Conservation (phyloP, 1,140 invertebrate genomes). For the Doryteuthis pealeii region DNA sequence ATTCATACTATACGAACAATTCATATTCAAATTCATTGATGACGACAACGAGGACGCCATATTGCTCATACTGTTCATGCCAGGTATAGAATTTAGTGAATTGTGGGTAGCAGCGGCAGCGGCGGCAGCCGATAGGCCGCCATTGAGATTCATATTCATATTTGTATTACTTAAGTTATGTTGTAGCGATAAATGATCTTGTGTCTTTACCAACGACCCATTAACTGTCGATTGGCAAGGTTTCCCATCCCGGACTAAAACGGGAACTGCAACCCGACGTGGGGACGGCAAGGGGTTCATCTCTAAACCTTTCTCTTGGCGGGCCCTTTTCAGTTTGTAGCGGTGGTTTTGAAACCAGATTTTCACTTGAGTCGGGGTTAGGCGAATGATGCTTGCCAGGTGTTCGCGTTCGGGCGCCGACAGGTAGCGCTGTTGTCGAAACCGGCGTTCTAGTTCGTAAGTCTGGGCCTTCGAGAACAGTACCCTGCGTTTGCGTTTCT, state of each 20-base stretch:
- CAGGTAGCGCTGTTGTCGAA: conserved; percentile 92
- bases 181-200: not conserved
- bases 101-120: not conserved
- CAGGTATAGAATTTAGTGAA: not conserved
- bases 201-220: conserved; percentile 13
- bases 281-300: conserved; percentile 69
- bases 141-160: not conserved
- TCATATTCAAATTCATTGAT: conserved; percentile 8
- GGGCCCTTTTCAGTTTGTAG: conserved; percentile 92
- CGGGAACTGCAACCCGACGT: conserved; percentile 86
- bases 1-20: conserved; percentile 12
- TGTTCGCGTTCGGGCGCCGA: conserved; percentile 94
- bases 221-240: conserved; percentile 72
- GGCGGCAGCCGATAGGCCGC: not conserved
- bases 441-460: conserved; percentile 88
- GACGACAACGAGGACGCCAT: conserved; percentile 4
- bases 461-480: conserved; percentile 97
- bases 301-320: conserved; percentile 75
- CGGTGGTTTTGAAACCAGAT: conserved; percentile 71
- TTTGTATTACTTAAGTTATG: not conserved
- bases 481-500: conserved; percentile 93
- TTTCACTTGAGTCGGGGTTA: conserved; percentile 84
- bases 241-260: conserved; percentile 89
- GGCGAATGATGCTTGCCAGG: conserved; percentile 85
- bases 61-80: not conserved